Percentiles rank a stretch among this genome's conserved stretches.
Conservation (phyloP, 1,140 invertebrate species). For the Drosophila fuyamai region DNA sequence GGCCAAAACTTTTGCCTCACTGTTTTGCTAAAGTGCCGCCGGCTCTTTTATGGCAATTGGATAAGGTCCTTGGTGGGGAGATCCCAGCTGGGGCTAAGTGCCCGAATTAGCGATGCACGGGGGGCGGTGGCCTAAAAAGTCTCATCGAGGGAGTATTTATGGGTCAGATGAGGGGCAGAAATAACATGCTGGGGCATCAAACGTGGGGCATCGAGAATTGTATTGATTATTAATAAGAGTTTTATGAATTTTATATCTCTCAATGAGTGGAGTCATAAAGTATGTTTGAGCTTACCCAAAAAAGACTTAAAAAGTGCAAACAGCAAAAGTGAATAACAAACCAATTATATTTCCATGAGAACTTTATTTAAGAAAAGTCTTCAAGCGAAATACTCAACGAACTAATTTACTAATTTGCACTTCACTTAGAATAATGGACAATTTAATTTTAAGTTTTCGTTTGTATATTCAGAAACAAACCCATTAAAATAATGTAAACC, state of each 20-base stretch:
- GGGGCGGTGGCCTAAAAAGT: constrained; percentile 7
- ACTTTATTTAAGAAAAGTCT: too few species aligned
- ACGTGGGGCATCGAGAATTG: not conserved
- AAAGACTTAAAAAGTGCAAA: too few species aligned
- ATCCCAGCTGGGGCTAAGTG: constrained; percentile 72
- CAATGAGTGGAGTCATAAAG: not conserved
- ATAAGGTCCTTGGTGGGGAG: constrained; percentile 51
- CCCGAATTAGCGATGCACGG: constrained; percentile 61
- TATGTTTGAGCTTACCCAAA: too few species aligned
- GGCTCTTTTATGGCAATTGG: constrained; percentile 75
- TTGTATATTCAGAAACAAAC: too few species aligned
- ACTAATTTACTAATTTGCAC: too few species aligned
- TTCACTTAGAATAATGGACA: too few species aligned
- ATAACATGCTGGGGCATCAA: not conserved
- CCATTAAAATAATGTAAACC: too few species aligned
- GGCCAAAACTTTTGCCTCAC: constrained; percentile 58
- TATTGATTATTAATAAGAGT: constrained; percentile 11
- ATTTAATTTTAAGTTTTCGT: too few species aligned
- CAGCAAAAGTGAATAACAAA: too few species aligned
- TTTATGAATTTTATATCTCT: not conserved
- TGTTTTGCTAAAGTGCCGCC: constrained; percentile 45
- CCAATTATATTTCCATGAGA: too few species aligned
- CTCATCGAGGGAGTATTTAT: constrained; percentile 12
- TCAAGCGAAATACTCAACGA: too few species aligned
- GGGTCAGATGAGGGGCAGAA: constrained; percentile 15